Base-by-base conservation (phyloP, 1,140 invertebrate species). In the Coptotermes formosanus region DNA sequence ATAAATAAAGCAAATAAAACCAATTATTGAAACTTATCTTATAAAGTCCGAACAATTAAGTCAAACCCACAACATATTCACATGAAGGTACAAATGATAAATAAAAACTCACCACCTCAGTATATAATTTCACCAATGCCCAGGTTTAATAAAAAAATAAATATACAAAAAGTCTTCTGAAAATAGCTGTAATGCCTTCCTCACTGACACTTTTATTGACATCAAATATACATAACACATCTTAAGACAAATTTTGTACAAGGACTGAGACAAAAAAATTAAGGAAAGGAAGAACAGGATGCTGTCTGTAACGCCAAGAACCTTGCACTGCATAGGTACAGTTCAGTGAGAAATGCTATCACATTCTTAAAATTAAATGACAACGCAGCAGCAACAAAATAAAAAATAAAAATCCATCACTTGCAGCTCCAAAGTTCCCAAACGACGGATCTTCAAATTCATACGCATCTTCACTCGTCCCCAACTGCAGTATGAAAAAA, bases 311-410 rank as follows among this genome's bases (percentile, higher is more conserved):
- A 75, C 9, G 64, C 64, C 25, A 75, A 75, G 64, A 75, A 75
- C 64, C n/a, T 75, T 14, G 14, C n/a, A 75, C 1, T 25, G 14
- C 59, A 30, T 6, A 30, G 64, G 64, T 75, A 8, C 64, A 75
- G 64, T 75, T 75, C 64, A 75, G 64, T 75, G 64, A 75, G 64
- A 75, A 75, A 75, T 75, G 64, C 64, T 75, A 75, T n/a, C 64
- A 7, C n/a, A 69, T 30, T 75, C 64, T 25, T 75, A 30, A 30
- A 75, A 75, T 30, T n/a, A 30, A 75, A 75, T 30, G 64, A 30
- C 25, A 75, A 75, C n/a, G n/a, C 25, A 75, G 64, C 64, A 75
- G 64, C 2, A 75, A 75, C 9, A 75, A 75, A 75, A 75, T 30
- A 30, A 75, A 75, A 75, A 75, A 75, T 30, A 75, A 59, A 75